Evolutionary conservation across 1,140 invertebrate genomes (phyloP).

Genomic region (Agrypnia vestita): DNA sequence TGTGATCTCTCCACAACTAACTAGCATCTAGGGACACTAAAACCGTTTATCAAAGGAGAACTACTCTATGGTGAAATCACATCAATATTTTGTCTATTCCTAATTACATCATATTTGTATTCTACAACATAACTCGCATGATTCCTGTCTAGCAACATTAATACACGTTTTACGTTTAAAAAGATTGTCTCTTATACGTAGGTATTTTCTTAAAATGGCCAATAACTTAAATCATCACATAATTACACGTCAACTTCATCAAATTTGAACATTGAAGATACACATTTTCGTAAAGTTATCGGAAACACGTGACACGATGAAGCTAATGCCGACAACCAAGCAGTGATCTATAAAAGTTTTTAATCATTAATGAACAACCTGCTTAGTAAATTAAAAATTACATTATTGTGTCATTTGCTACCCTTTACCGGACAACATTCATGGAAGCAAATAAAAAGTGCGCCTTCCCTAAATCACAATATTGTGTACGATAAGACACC

Average conservation of each 20-base stretch:
- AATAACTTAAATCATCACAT: slow-evolving; percentile 16
- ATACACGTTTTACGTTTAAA: slow-evolving; percentile 44
- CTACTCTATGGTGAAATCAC: slow-evolving; percentile 60
- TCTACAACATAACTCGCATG: slow-evolving; percentile 23
- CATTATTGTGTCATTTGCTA: slow-evolving; percentile 46
- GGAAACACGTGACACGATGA: slow-evolving; percentile 1
- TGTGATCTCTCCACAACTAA: slow-evolving; percentile 7
- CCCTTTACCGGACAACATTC: slow-evolving; percentile 51
- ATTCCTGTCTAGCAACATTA: slow-evolving; percentile 25
- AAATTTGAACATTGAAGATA: slow-evolving; percentile 13
- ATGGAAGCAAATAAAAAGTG: slow-evolving; percentile 21
- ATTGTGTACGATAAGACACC: slow-evolving; percentile 23
- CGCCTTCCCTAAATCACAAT: slow-evolving; percentile 38
- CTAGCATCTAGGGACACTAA: slow-evolving; percentile 56
- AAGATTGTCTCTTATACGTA: slow-evolving; percentile 57
- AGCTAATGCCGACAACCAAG: slow-evolving; percentile 6
- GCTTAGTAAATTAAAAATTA: slow-evolving; percentile 1
- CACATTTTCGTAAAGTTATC: background rate
- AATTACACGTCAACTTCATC: background rate
- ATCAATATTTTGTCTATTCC: slow-evolving; percentile 58
- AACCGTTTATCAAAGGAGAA: slow-evolving; percentile 50
- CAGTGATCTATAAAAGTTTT: background rate
- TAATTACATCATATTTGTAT: slow-evolving; percentile 51
- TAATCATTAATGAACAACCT: slow-evolving; percentile 12
- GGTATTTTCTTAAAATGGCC: slow-evolving; percentile 31